A percentile compares a stretch with the other conserved stretches of the same genome.
These are phyloP conservation scores for Synergus gifuensis DNA, from an alignment of 2,888 invertebrate genomes.

Conservation along the genomic window DNA sequence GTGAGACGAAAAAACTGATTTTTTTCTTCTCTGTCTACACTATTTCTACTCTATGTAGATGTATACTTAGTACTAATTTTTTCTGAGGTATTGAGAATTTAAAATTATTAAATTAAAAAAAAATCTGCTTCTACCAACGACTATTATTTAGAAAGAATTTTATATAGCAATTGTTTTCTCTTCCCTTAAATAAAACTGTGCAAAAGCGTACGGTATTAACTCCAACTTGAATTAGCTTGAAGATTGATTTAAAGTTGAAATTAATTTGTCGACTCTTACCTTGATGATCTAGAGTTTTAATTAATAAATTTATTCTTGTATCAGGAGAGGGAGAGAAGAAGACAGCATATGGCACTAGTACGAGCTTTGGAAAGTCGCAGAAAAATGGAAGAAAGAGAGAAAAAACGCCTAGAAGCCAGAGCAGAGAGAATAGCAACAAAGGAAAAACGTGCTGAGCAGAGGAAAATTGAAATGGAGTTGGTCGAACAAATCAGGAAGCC, in stretches of 20 bases:
- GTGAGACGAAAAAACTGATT: not conserved
- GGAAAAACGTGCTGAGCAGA: slow-evolving; percentile 89
- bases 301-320: slow-evolving; percentile 46
- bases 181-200: not conserved
- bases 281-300: not conserved
- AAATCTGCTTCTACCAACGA: not conserved
- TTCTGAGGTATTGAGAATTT: not conserved
- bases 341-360: slow-evolving; percentile 94
- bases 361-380: slow-evolving; percentile 92
- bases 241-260: not conserved
- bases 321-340: slow-evolving; percentile 91
- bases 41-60: not conserved
- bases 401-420: slow-evolving; percentile 86
- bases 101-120: not conserved
- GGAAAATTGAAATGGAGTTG: slow-evolving; percentile 83
- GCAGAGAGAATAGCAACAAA: slow-evolving; percentile 91
- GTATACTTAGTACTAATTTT: not conserved
- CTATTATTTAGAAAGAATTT: not conserved
- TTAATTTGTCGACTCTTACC: not conserved
- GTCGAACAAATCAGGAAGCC: slow-evolving; percentile 89
- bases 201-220: slow-evolving; percentile 14
- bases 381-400: slow-evolving; percentile 92
- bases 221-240: not conserved
- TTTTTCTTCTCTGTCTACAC: not conserved
- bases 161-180: not conserved